Evolutionary conservation across 1,140 invertebrate species (phyloP).

Genomic region (Ditylenchus dipsaci): DNA sequence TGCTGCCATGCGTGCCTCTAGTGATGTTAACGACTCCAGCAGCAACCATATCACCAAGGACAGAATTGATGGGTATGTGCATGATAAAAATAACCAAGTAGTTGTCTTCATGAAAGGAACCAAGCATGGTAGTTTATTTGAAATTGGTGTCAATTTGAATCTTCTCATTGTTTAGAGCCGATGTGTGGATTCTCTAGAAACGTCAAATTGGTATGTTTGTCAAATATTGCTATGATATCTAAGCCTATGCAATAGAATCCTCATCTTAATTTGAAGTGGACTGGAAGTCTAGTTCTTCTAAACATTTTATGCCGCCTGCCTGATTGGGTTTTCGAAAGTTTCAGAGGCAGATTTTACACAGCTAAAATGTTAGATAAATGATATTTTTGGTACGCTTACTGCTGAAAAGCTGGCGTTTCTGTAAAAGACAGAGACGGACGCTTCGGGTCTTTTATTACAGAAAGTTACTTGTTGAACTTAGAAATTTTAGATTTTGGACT

Average conservation of each 20-base stretch:
- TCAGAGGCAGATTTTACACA: too few relatives aligned
- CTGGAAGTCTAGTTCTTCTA: too few relatives aligned
- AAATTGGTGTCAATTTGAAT: background rate
- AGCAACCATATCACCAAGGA: background rate
- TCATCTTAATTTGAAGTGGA: background rate
- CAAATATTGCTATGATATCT: background rate
- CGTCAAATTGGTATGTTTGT: conserved; percentile 47
- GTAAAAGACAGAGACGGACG: too few relatives aligned
- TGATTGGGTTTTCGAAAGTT: too few relatives aligned
- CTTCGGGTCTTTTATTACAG: too few relatives aligned
- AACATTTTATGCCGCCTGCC: too few relatives aligned
- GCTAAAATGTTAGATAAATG: too few relatives aligned
- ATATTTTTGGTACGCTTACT: too few relatives aligned
- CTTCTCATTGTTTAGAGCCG: conserved; percentile 29
- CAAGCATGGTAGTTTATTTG: conserved; percentile 11
- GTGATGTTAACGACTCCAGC: background rate
- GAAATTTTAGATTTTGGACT: conserved; percentile 49
- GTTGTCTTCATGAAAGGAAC: conserved; percentile 58
- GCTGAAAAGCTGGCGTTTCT: too few relatives aligned
- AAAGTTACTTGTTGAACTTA: too few relatives aligned
- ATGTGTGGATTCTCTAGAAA: conserved; percentile 53
- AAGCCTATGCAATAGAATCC: background rate
- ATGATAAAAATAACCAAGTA: conserved; percentile 32
- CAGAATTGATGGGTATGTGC: conserved; percentile 17
- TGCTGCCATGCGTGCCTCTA: background rate